Base-by-base conservation (phyloP, 2,113 vertebrate species). In the Synodontis membranacea region DNA sequence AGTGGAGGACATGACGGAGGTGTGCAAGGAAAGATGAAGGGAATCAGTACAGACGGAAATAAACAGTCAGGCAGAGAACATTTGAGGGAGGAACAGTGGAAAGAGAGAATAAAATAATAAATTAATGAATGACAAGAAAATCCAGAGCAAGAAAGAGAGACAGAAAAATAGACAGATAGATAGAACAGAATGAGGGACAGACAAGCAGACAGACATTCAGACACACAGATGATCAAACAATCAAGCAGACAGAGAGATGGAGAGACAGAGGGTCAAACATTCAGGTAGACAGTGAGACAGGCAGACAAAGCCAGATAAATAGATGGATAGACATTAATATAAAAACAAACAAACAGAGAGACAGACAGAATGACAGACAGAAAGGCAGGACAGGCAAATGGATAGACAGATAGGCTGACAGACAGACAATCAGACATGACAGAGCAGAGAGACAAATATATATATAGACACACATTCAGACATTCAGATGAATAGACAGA, bases 81-180 rank as follows among this genome's bases (percentile, higher is more conserved):
- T 37, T 37, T 9, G 25, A 28, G 48, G 52, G 76, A 84, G 54
- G 75, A 79, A 86, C 23, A 84, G 84, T 88, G 70, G 84, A 34
- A 39, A 85, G n/a, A 88, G 68, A 87, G 14, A 80, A 85, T 80
- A 88, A 64, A 42, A 81, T 50, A 74, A 70, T 85, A 64, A 87
- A 85, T 84, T 68, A 86, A 85, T 90, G 88, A 91, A 82, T 89
- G 88, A 82, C 58, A 68, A 86, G 82, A 54, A 82, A 83, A 82
- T 52, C 37, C 46, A 87, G 58, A 9, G 50, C 34, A n/a, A n/a
- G 62, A 84, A 66, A n/a, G 0, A 81, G 80, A 54, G 52, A 66
- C 11, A 85, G 87, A 88, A 6, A 82, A 60, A 80, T 0, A 68
- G 66, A 52, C 8, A 82, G 23, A 83, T 3, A 44, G 42, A 78